Base-by-base conservation (phyloP, 2,888 invertebrate species). In the Sinopyrophorus schimmeli region DNA sequence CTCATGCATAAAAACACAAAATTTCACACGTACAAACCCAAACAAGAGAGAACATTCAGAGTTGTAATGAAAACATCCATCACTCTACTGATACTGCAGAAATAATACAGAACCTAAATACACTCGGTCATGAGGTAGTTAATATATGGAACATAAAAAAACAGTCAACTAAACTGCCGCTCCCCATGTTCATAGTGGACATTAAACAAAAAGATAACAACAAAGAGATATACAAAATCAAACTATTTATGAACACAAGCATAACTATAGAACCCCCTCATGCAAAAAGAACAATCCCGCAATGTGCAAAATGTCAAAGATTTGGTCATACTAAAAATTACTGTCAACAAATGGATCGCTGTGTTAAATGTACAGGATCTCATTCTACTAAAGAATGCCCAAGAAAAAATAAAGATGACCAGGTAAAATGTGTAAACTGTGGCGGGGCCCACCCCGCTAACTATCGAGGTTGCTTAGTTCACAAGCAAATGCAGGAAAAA, bases 351-450 rank as follows among this genome's bases (percentile, higher is more conserved):
- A 24, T 10, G 1, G 34, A 18, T 20, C 35, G 20, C 10, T 51
- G 51, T 14, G 38, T 44, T 11, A 28, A 38, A 31, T 49, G 49
- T 14, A 34, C 34, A 4, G 35, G 26, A 17, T 17, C 37, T 0
- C 46, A 47, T 7, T 14, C 20, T 12, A 30, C 28, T 9, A 18
- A 17, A 15, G 30, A 40, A 18, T 51, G 30, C 12, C 31, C 46
- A 10, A 14, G 23, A 16, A 21, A 47, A 24, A 26, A 6, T 12
- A 34, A 37, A 15, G 23, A 41, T 3, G 27, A 37, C 1, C 9
- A 32, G 5, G n/a, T 27, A 20, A 41, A 24, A 18, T 47, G 41
- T 10, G 51, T 39, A 4, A 51, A 51, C 18, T 51, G 41, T 16
- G 40, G 16, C 3, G 46, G 23, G 5, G 32, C 21, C 5, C 49